Base-by-base conservation (phyloP, 2,797 vertebrate species). In the Hoplostethus atlanticus region DNA sequence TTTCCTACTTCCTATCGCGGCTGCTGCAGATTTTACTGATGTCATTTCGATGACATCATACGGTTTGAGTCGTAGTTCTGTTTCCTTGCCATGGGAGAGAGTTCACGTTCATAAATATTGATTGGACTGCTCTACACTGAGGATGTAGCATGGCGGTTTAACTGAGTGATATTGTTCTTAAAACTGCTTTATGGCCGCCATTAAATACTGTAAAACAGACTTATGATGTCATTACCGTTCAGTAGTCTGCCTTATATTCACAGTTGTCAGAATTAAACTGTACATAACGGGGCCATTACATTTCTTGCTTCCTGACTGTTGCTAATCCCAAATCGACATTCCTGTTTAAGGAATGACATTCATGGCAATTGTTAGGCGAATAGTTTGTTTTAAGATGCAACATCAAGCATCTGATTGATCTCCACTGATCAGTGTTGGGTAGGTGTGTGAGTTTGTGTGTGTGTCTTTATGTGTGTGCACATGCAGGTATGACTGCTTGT, bases 241-340 rank as follows among this genome's bases (percentile, higher is more conserved):
- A 85, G 87, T 91, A 84, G 87, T 88, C 87, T 90, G 71, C 67
- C 76, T 82, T 87, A 88, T 86, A 92, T 91, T 90, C 84, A 86
- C 88, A 92, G 88, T 91, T 92, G 90, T 91, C 92, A 92, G 85
- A 92, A 92, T 91, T 91, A 92, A 93, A 90, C 84, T 89, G 89
- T 87, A 84, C 82, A 90, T 91, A 90, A 93, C 89, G 84, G 89
- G 83, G 84, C 84, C 87, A 88, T 88, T 89, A 87, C 68, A 81
- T 87, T 87, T 88, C 82, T 76, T 84, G 80, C 86, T 91, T 88
- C 86, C 87, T 85, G 88, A 87, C 89, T 89, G 86, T 87, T 84
- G 87, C 89, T 89, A 89, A 91, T 87, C 87, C 81, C 86, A 89
- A 91, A 92, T 93, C 90, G 87, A 88, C 85, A 81, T 90, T 82